Evolutionary conservation across 2,888 invertebrate species (phyloP).

Genomic region (Agrilus mali): DNA sequence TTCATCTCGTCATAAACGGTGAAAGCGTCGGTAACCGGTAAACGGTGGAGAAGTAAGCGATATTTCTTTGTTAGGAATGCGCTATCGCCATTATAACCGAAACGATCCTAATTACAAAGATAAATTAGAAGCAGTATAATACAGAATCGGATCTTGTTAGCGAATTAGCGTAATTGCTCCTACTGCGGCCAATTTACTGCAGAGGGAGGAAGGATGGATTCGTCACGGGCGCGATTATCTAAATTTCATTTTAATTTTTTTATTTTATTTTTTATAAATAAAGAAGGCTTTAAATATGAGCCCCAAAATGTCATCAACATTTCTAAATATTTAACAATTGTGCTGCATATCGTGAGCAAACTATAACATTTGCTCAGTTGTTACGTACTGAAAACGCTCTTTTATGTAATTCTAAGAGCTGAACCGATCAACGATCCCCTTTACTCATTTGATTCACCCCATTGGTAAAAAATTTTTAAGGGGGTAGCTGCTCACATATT

Average conservation of each 20-base stretch:
- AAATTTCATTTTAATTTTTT: constrained; percentile 9
- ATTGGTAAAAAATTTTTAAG: too few relatives aligned
- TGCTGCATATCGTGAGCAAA: too few relatives aligned
- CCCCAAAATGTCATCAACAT: too few relatives aligned
- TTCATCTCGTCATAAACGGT: background rate
- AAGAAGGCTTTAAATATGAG: too few relatives aligned
- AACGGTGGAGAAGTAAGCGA: background rate
- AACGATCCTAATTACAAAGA: constrained; percentile 20
- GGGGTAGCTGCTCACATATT: too few relatives aligned
- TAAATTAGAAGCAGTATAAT: constrained; percentile 18
- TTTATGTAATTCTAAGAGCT: too few relatives aligned
- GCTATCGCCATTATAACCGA: constrained; percentile 10
- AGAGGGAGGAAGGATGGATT: constrained; percentile 10
- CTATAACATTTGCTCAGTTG: too few relatives aligned
- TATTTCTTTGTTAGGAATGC: background rate
- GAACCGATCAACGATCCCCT: too few relatives aligned
- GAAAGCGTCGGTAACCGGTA: background rate
- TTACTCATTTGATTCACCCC: too few relatives aligned
- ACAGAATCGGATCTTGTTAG: constrained; percentile 20
- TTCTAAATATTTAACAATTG: too few relatives aligned
- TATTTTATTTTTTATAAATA: too few relatives aligned
- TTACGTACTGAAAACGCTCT: too few relatives aligned
- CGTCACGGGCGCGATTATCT: constrained; percentile 1
- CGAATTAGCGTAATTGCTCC: constrained; percentile 20
- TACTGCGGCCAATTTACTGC: constrained; percentile 18